Conservation (phyloP, 64 coral and sea anemone genomes). For the Trachythela sp. region DNA sequence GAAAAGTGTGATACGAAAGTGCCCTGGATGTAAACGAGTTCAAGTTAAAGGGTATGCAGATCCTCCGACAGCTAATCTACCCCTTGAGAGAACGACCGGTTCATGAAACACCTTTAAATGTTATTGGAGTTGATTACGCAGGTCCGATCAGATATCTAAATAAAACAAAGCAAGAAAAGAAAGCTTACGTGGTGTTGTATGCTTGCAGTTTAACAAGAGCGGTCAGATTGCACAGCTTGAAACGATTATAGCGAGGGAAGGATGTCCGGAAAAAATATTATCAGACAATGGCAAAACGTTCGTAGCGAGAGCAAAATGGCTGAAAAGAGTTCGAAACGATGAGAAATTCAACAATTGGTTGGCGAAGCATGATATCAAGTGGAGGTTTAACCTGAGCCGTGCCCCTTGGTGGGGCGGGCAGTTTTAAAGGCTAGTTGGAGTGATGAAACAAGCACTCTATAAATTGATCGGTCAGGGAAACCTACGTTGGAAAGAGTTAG, state of each 20-base stretch:
- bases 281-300: constrained; percentile 32
- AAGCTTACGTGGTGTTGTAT: not conserved
- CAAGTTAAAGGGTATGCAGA: constrained; percentile 18
- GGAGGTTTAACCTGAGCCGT: no score
- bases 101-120: constrained; percentile 42
- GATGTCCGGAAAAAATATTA: not conserved
- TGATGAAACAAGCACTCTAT: no score
- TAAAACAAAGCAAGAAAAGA: not conserved
- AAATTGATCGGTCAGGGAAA: no score
- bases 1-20: constrained; percentile 27
- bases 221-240: constrained; percentile 15
- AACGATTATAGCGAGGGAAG: not conserved
- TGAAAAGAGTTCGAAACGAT: not conserved
- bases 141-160: not conserved
- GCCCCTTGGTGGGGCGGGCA: no score
- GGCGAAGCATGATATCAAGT: no score
- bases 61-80: constrained; percentile 18
- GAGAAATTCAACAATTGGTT: not conserved
- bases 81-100: not conserved
- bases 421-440: no score
- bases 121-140: constrained; percentile 50
- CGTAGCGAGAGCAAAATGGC: not conserved
- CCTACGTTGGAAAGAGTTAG: no score
- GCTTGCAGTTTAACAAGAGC: not conserved
- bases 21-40: constrained; percentile 47